These are phyloP conservation scores for Psettodes erumei DNA, from an alignment of 2,113 vertebrate species.

Conservation along the genomic window DNA sequence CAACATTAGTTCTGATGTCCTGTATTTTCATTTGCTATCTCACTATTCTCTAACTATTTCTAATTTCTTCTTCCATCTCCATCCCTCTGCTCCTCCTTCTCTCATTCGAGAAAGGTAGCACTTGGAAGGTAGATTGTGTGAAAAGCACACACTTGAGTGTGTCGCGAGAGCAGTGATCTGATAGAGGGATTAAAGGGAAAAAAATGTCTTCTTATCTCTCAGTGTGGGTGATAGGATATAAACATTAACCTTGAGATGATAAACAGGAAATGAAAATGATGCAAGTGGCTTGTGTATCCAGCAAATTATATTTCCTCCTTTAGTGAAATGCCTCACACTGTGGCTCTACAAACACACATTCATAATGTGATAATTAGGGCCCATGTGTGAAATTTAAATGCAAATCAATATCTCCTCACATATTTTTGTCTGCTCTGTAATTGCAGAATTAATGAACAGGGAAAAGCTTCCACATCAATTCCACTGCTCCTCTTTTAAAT, in stretches of 20 bases:
- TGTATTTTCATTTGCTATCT: constrained; percentile 33
- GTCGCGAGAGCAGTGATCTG: constrained; percentile 36
- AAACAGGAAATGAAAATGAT: constrained; percentile 37
- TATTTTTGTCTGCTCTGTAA: constrained; percentile 47
- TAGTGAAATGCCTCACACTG: constrained; percentile 38
- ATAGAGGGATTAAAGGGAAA: constrained; percentile 15
- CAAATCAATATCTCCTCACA: constrained; percentile 65
- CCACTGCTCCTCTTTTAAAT: constrained; percentile 19
- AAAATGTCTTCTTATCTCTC: constrained; percentile 15
- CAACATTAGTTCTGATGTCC: constrained; percentile 10
- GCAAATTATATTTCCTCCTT: constrained; percentile 30
- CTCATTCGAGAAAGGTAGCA: no score
- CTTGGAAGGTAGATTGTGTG: constrained; percentile 6
- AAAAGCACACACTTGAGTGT: constrained; percentile 58
- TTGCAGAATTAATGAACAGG: constrained; percentile 37
- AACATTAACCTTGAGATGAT: constrained; percentile 50
- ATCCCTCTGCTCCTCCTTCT: constrained; percentile 2
- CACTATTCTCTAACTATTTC: constrained; percentile 1
- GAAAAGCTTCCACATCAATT: constrained; percentile 29
- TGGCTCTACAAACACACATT: constrained; percentile 52
- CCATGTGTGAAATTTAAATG: constrained; percentile 71
- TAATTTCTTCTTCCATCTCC: constrained; percentile 22
- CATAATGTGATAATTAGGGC: constrained; percentile 68
- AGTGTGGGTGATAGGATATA: constrained; percentile 10
- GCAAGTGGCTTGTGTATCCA: constrained; percentile 40